A percentile compares a stretch with the other conserved stretches of the same genome.
phyloP scores from a whole-genome alignment of 2,113 vertebrate species.

The Cariama cristata region DNA sequence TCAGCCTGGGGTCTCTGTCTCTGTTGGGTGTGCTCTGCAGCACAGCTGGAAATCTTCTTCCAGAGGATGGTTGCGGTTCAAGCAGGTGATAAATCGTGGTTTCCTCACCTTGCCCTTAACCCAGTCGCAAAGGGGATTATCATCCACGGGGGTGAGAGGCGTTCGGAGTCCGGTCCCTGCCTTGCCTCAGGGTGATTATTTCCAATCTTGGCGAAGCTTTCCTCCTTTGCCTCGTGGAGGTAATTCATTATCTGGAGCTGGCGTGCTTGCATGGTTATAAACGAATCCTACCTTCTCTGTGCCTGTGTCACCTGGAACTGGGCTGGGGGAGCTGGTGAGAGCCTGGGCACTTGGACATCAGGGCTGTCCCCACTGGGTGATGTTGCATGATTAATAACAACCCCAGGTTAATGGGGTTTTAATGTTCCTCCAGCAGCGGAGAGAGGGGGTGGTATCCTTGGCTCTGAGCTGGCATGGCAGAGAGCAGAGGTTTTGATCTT shows the following conservation, averaged over 20 bases:
- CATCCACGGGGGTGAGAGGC: not conserved
- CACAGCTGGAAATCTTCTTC: not conserved
- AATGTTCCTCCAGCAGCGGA: not conserved
- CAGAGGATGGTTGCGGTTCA: not conserved
- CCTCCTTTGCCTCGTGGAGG: not conserved
- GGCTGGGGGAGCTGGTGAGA: not conserved
- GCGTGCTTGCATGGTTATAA: not conserved
- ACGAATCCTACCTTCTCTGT: not conserved
- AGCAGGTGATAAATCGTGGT: not conserved
- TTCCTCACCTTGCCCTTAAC: not conserved
- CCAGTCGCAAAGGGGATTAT: constrained; percentile 50
- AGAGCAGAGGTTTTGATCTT: not conserved
- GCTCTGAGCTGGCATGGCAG: rapidly evolving
- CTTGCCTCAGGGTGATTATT: constrained; percentile 43
- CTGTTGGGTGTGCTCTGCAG: not conserved
- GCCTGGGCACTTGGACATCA: not conserved
- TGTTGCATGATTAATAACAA: constrained; percentile 11
- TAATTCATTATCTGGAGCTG: constrained; percentile 23
- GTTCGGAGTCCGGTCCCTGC: not conserved
- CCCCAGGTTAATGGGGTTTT: constrained; percentile 35
- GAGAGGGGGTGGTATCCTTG: not conserved
- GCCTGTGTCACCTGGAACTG: not conserved
- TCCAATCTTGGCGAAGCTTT: not conserved
- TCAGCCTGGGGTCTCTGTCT: not conserved
- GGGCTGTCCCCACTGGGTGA: constrained; percentile 20